Percentiles rank a stretch among this genome's conserved stretches.
phyloP scores from a whole-genome alignment of 1,140 invertebrate genomes.

The Eurosta solidaginis region DNA sequence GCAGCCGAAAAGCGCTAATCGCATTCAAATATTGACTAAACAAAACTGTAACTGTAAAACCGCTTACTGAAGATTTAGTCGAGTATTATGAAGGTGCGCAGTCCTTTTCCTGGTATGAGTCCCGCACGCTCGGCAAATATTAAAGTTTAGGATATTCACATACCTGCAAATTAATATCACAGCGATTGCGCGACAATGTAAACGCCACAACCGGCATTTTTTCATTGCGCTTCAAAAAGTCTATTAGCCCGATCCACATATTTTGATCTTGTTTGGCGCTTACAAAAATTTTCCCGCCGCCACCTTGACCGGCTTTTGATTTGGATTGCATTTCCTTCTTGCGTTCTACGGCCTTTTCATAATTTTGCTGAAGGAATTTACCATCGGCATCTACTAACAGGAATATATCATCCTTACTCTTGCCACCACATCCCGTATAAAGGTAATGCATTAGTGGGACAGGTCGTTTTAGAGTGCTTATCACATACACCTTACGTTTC shows the following conservation, averaged over 20 bases:
- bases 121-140: no score
- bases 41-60: no score
- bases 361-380: slow-evolving; percentile 73
- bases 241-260: slow-evolving; percentile 83
- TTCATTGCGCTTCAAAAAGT: slow-evolving; percentile 77
- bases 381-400: slow-evolving; percentile 80
- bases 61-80: no score
- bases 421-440: slow-evolving; percentile 82
- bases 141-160: no score
- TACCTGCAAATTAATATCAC: slow-evolving; percentile 74
- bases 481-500: slow-evolving; percentile 91
- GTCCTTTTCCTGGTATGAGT: no score
- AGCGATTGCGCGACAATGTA: slow-evolving; percentile 86
- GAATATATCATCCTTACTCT: slow-evolving; percentile 81
- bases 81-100: no score
- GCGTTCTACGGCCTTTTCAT: slow-evolving; percentile 72
- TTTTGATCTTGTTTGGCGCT: slow-evolving; percentile 75
- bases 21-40: no score
- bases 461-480: slow-evolving; percentile 90
- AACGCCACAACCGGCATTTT: slow-evolving; percentile 94
- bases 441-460: slow-evolving; percentile 95
- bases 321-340: slow-evolving; percentile 60
- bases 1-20: no score
- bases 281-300: slow-evolving; percentile 37
- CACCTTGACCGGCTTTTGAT: slow-evolving; percentile 34